A percentile compares a stretch with the other conserved stretches of the same genome.
These are phyloP conservation scores for Latrodectus elegans DNA, from an alignment of 2,888 invertebrate species.

Conservation along the genomic window DNA sequence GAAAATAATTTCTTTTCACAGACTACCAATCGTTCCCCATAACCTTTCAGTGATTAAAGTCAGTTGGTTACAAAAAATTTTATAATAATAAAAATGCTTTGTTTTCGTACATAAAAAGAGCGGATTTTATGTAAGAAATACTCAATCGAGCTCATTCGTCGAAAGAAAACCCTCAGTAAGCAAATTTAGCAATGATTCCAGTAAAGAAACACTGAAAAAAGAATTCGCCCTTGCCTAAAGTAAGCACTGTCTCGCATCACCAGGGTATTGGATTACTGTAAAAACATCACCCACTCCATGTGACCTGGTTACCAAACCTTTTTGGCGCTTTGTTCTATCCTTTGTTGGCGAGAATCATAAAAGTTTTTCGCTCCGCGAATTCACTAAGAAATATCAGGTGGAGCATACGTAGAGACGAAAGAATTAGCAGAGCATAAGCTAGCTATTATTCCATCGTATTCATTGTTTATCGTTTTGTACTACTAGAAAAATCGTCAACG, in stretches of 20 bases:
- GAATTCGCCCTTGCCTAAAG: too few species aligned
- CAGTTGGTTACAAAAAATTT: too few species aligned
- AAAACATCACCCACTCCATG: conserved; percentile 37
- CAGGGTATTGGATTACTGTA: conserved; percentile 61
- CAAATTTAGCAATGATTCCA: too few species aligned
- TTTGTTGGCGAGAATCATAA: conserved; percentile 30
- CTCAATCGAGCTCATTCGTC: too few species aligned
- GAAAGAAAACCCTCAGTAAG: too few species aligned
- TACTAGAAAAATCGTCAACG: conserved; percentile 13
- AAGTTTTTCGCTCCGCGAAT: conserved; percentile 41
- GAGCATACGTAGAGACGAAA: conserved; percentile 36
- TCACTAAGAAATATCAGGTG: conserved; percentile 30
- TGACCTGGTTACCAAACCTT: conserved; percentile 51
- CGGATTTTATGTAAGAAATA: too few species aligned
- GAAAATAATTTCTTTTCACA: too few species aligned
- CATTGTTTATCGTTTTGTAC: conserved; percentile 26
- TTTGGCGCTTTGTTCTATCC: conserved; percentile 17
- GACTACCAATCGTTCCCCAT: too few species aligned
- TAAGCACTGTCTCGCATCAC: conserved; percentile 38
- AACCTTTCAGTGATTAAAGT: too few species aligned
- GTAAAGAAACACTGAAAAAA: too few species aligned
- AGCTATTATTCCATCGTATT: conserved; percentile 34
- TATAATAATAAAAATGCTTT: too few species aligned
- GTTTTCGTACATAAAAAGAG: too few species aligned
- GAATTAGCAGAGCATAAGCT: conserved; percentile 59